phyloP scores from a whole-genome alignment of 2,797 vertebrate species.

The Dipus sagitta region DNA sequence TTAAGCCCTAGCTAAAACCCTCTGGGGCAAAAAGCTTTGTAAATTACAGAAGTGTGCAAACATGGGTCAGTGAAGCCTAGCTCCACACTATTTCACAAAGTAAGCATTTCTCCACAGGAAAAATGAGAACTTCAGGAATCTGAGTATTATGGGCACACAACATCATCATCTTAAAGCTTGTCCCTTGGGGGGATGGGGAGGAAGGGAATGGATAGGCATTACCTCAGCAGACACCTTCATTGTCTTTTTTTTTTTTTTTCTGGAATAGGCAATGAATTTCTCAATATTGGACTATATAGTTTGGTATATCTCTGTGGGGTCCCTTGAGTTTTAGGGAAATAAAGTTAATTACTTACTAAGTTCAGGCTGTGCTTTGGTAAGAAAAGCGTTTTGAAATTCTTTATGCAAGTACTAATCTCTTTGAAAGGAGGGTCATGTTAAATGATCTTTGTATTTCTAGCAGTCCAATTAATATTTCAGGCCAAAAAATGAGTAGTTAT shows the following conservation, averaged over 20 bases:
- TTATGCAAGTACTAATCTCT: background rate
- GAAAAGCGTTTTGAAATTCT: conserved; percentile 34
- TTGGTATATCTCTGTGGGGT: background rate
- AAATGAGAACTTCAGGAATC: conserved; percentile 60
- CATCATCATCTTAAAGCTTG: conserved; percentile 48
- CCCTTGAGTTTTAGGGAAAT: background rate
- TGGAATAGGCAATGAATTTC: conserved; percentile 5
- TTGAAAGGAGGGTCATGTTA: background rate
- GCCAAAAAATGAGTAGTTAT: background rate
- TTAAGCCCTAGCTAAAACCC: background rate
- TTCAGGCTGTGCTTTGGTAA: background rate
- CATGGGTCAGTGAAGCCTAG: conserved; percentile 68
- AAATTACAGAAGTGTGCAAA: conserved; percentile 80
- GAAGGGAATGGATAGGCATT: background rate
- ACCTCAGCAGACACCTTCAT: conserved; percentile 25
- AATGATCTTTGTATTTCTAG: background rate
- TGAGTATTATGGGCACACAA: conserved; percentile 47
- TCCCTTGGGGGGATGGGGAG: background rate
- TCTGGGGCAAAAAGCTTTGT: conserved; percentile 77
- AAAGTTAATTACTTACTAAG: conserved; percentile 14
- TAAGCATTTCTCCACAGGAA: conserved; percentile 86
- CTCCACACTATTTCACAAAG: conserved; percentile 76
- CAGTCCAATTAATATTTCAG: background rate
- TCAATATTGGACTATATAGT: background rate
- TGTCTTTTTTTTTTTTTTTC: background rate